These are phyloP conservation scores for Spialia ferax DNA, from an alignment of 2,888 invertebrate genomes.

Conservation along the genomic window DNA sequence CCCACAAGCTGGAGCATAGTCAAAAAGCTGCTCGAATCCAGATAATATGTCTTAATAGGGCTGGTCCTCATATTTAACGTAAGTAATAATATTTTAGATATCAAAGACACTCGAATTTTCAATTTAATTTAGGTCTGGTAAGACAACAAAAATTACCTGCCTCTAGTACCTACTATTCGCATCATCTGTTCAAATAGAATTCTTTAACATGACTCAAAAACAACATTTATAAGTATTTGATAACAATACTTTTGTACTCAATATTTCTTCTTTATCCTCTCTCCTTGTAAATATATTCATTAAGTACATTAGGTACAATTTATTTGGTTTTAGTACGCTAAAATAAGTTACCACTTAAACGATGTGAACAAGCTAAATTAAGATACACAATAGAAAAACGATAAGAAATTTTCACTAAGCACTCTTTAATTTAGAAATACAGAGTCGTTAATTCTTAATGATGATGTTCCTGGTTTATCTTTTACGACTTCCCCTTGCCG, in stretches of 20 bases:
- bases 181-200: constrained; percentile 4
- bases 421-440: background rate
- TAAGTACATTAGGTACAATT: too few relatives aligned
- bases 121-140: background rate
- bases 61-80: too few relatives aligned
- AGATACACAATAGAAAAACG: background rate
- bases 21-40: too few relatives aligned
- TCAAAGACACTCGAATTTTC: background rate
- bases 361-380: background rate
- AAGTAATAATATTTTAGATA: background rate
- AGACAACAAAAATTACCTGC: background rate
- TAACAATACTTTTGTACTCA: background rate
- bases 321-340: too few relatives aligned
- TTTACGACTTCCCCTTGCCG: background rate
- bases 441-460: background rate
- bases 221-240: background rate
- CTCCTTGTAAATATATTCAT: background rate
- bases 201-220: constrained; percentile 1
- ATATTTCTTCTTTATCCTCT: background rate
- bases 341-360: too few relatives aligned
- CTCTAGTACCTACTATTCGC: background rate
- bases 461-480: background rate
- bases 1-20: too few relatives aligned
- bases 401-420: background rate
- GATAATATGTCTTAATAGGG: too few relatives aligned